Base-by-base conservation (phyloP, 1,140 invertebrate genomes). In the Cyclina sinensis region DNA sequence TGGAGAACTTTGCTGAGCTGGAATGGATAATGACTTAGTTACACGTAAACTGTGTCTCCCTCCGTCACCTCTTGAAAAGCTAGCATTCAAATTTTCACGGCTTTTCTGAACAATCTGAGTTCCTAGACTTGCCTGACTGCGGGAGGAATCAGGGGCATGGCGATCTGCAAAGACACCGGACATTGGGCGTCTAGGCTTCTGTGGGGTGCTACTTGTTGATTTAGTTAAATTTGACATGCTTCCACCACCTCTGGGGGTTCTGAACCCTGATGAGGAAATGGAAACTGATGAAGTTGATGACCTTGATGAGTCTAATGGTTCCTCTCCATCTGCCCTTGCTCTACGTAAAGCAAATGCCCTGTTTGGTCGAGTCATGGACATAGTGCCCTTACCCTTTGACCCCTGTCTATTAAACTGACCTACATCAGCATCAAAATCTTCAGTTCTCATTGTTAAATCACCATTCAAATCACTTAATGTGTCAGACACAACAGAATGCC, bases 21-120 rank as follows among this genome's bases (percentile, higher is more conserved):
- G 86, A 73, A 86, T 85, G 54, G 91, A 91, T n/a, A 85, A 79
- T 21, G 90, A 83, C 32, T 82, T 54, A 35, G 94, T 91, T 11
- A 95, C 93, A 91, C 97, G 95, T 92, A 97, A 96, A 94, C 97
- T 97, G 92, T 97, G 96, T 90, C 97, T 94, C n/a, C 97, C 97
- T 90, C 96, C 96, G 93, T 97, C 97, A 57, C 96, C 96, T 83
- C 97, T 94, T 5, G 96, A 95, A 91, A 97, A 96, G 32, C 90
- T 86, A 14, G 83, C 39, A 68, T 88, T 65, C 46, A 85, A 24
- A 85, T 92, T 92, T 14, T 91, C 90, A 76, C 89, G 86, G 81
- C 93, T 93, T 70, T 92, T 93, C 68, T 90, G 83, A 2, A 92
- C 94, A 84, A 95, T 95, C 80, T 93, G 90, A 46, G 91, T 91